Evolutionary conservation across 2,888 invertebrate species (phyloP), one percentile per base, ranked within the genome.

Genomic region (Pocota personata): DNA sequence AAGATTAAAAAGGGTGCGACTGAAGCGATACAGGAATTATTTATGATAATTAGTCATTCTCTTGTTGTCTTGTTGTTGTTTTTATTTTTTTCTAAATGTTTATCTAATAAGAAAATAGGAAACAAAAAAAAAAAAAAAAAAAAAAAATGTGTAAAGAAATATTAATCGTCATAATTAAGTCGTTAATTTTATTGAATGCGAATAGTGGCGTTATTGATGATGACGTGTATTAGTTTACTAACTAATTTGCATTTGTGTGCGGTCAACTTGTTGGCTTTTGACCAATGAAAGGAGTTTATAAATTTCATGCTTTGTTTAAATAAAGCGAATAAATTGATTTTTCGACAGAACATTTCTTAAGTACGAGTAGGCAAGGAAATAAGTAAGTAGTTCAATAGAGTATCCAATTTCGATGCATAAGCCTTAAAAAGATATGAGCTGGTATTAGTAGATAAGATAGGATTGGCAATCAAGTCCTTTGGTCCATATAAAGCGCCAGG

Each of bases 1-100:
- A 78, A 78, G 73, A 83, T 78, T 78, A 50, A 83, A 79, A 83
- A 75, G 83, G 83, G 83, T 83, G 83, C 83, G 83, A 83, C 78
- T 48, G 50, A 69, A 50, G 40, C 73, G 73, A 67, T 79, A 73
- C 62, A 75, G 43, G 50, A 83, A 83, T 83, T 75, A 78, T 67
- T 83, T 79, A 83, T 73, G 78, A 37, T 73, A 83, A 83, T 79
- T 75, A 73, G 67, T 78, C 73, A 83, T 64, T 83, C 46, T 50
- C 21, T 67, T 75, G 48, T 32, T 75, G n/a, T 62, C n/a, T 43
- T 16, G 27, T 50, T 35, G 27, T 19, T 46, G 8, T 66, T 58
- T 62, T 55, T 58, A 3, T 24, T 40, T 69, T 58, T 24, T 37
- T 48, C n/a, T 50, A 52, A 40, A 37, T 60, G 46, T 67, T 55